Percentiles rank a stretch among this genome's conserved stretches.
Evolutionary conservation across 2,888 invertebrate species (phyloP).

Genomic region (Drosophila nr. fundita): DNA sequence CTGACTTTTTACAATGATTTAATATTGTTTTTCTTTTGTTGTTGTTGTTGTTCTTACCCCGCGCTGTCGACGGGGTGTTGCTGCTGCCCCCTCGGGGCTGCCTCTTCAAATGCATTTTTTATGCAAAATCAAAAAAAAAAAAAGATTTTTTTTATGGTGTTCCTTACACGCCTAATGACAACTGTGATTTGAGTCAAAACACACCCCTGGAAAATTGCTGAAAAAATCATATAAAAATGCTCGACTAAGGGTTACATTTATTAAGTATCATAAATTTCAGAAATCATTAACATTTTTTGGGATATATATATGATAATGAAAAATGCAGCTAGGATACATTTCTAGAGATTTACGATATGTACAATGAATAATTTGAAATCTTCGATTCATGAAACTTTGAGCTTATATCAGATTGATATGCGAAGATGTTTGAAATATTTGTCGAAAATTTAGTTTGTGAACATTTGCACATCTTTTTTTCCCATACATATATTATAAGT

Average conservation of each 20-base stretch:
- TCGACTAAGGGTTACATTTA: slow-evolving; percentile 13
- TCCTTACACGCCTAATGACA: slow-evolving; percentile 56
- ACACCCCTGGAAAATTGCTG: slow-evolving; percentile 49
- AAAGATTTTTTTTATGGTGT: slow-evolving; percentile 50
- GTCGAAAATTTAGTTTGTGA: neutral
- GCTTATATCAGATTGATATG: neutral
- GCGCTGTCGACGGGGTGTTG: slow-evolving; percentile 11
- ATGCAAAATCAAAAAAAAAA: slow-evolving; percentile 58
- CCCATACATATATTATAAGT: neutral
- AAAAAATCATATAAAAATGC: slow-evolving; percentile 14
- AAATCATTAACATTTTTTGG: neutral
- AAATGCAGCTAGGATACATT: fast-evolving
- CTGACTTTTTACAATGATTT: slow-evolving; percentile 29
- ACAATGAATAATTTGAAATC: neutral
- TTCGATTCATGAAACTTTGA: neutral
- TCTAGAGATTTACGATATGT: neutral
- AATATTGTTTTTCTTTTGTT: slow-evolving; percentile 19
- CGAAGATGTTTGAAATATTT: neutral
- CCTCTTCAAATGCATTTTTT: slow-evolving; percentile 56
- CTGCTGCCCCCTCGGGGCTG: slow-evolving; percentile 33
- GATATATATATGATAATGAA: neutral
- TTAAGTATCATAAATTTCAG: neutral
- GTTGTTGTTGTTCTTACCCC: slow-evolving; percentile 13
- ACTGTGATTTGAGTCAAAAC: slow-evolving; percentile 18
- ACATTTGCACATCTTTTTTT: neutral